A percentile compares a stretch with the other conserved stretches of the same genome.
Conservation (phyloP, 2,797 vertebrate genomes). For the Menidia menidia region DNA sequence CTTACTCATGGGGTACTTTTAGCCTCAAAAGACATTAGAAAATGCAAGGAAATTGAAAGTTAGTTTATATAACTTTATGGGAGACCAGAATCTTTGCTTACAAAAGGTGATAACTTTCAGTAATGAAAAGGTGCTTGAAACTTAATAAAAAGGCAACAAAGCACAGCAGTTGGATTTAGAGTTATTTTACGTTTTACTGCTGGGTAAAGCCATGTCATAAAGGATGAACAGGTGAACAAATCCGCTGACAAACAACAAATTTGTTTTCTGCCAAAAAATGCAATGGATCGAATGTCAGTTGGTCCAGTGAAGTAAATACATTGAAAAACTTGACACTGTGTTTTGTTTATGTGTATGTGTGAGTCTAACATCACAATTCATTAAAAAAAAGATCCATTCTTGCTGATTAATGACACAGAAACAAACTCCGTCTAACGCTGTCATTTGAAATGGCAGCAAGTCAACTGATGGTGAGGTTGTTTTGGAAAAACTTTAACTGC, state of each 20-base stretch:
- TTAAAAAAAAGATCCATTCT: no score
- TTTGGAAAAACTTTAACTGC: not conserved
- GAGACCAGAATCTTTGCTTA: not conserved
- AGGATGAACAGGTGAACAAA: not conserved
- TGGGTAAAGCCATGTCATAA: not conserved
- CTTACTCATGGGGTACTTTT: not conserved
- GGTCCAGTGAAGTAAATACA: no score
- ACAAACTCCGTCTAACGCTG: not conserved
- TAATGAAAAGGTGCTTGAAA: constrained; percentile 1
- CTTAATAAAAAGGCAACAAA: not conserved
- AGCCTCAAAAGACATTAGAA: not conserved
- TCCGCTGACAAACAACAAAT: constrained; percentile 5
- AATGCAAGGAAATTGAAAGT: no score
- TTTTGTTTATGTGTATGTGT: no score
- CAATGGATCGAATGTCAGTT: no score
- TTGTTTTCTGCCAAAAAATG: not conserved
- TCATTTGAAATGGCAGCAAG: not conserved
- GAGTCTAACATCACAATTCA: no score
- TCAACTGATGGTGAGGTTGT: not conserved
- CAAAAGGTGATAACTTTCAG: not conserved
- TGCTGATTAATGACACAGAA: not conserved
- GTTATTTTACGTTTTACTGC: not conserved
- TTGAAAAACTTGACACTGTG: no score
- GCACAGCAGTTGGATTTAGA: not conserved
- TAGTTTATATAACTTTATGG: no score